Evolutionary conservation across 2,797 vertebrate genomes (phyloP).

Genomic region (Heteromormyrus szaboi): DNA sequence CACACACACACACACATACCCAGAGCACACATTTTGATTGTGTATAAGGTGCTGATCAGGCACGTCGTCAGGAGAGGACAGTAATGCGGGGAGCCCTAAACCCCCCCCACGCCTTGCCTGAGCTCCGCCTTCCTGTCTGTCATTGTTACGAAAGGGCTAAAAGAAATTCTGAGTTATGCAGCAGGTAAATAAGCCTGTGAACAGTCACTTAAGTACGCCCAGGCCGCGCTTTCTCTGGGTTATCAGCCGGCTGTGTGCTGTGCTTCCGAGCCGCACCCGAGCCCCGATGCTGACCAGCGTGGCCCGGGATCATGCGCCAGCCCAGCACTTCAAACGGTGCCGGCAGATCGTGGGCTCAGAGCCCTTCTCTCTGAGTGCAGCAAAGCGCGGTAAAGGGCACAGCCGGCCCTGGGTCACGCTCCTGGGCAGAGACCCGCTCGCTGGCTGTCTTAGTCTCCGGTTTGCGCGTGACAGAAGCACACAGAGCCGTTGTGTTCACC

Average conservation of each 20-base stretch:
- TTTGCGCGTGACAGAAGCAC: neutral
- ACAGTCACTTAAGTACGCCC: constrained; percentile 15
- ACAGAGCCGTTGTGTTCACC: constrained; percentile 23
- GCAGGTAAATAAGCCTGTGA: constrained; percentile 34
- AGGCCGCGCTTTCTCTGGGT: neutral
- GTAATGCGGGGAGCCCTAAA: constrained; percentile 50
- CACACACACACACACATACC: constrained; percentile 10
- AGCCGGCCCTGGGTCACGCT: neutral
- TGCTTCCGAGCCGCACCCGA: neutral
- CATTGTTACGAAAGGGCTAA: constrained; percentile 27
- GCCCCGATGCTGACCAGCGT: neutral
- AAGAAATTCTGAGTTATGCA: constrained; percentile 9
- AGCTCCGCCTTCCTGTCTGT: constrained; percentile 23
- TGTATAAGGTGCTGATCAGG: constrained; percentile 59
- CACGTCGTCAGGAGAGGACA: constrained; percentile 61
- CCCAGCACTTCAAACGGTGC: neutral
- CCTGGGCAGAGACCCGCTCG: constrained; percentile 12
- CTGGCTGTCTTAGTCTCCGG: constrained; percentile 10
- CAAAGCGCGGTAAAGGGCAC: neutral
- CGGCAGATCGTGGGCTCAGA: neutral
- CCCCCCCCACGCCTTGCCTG: neutral
- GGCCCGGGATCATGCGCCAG: neutral
- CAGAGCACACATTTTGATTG: constrained; percentile 62
- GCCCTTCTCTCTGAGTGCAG: neutral
- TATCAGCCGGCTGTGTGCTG: neutral